Percentiles rank a stretch among this genome's conserved stretches.
These are phyloP conservation scores for Chydorus sphaericus DNA, from an alignment of 2,888 invertebrate genomes.

Conservation along the genomic window DNA sequence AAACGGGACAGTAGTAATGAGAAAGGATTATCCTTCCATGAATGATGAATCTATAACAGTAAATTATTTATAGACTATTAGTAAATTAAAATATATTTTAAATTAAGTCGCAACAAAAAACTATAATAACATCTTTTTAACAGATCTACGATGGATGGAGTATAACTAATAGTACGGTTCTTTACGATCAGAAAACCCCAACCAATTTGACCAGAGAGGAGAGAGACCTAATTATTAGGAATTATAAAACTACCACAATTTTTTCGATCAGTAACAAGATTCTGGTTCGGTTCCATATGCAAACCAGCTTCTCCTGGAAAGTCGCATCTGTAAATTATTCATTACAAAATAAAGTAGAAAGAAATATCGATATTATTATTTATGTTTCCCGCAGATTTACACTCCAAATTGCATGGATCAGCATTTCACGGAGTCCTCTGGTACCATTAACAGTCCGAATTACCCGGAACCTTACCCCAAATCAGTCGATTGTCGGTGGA, in stretches of 20 bases:
- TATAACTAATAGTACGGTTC: neutral
- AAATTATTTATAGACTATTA: neutral
- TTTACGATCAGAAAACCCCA: neutral
- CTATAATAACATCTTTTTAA: neutral
- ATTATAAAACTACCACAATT: too few relatives aligned
- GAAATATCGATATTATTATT: too few relatives aligned
- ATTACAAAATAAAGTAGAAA: neutral
- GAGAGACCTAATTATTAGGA: too few relatives aligned
- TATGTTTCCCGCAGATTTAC: neutral
- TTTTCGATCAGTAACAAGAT: neutral
- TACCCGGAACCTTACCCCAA: neutral
- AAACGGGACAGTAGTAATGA: neutral
- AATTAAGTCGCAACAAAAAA: neutral
- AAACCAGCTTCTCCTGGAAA: neutral
- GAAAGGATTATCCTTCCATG: neutral
- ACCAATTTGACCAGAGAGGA: neutral
- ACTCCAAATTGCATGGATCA: neutral
- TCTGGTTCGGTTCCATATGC: neutral
- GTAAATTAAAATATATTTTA: neutral
- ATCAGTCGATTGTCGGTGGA: neutral
- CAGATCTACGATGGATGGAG: neutral
- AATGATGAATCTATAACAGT: neutral
- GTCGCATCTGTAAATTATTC: neutral
- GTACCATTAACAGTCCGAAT: neutral
- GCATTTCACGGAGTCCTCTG: neutral